These are phyloP conservation scores for Disparrhopalites patrizii DNA, from an alignment of 2,888 invertebrate species.

Conservation along the genomic window DNA sequence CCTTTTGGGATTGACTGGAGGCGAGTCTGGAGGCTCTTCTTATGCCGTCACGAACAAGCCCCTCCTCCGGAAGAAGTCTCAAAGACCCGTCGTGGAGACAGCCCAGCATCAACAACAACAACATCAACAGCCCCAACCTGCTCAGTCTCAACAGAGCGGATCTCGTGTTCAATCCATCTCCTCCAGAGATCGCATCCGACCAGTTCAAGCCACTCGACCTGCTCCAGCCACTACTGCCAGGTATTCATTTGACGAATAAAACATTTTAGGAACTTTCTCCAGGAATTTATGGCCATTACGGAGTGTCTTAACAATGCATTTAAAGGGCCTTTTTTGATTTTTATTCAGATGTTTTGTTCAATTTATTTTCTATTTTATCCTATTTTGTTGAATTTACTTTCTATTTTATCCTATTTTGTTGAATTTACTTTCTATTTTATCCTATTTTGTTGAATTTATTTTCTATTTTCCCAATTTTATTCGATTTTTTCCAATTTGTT, in stretches of 20 bases:
- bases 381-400: too few relatives aligned
- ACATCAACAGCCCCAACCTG: conserved; percentile 26
- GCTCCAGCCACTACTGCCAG: conserved; percentile 16
- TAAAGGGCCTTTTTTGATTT: too few relatives aligned
- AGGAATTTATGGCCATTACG: background rate
- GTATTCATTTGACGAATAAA: background rate
- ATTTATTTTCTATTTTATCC: too few relatives aligned
- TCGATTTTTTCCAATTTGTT: too few relatives aligned
- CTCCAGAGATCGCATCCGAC: conserved; percentile 1
- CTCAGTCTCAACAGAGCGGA: conserved; percentile 22
- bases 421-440: too few relatives aligned
- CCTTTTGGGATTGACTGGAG: conserved; percentile 67
- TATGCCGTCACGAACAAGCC: conserved; percentile 42
- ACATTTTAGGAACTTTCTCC: background rate
- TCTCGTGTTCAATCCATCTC: conserved; percentile 22
- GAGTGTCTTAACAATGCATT: too few relatives aligned
- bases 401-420: too few relatives aligned
- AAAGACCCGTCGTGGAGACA: conserved; percentile 5
- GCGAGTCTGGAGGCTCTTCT: conserved; percentile 46
- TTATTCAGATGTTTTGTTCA: too few relatives aligned
- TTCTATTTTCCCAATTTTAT: too few relatives aligned
- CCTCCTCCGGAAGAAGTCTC: conserved; percentile 43
- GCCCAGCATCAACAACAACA: conserved; percentile 7
- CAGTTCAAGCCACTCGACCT: conserved; percentile 17
- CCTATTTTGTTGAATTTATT: too few relatives aligned